These are phyloP conservation scores for Ailurus styani DNA, from an alignment of 2,113 vertebrate species.

Conservation along the genomic window DNA sequence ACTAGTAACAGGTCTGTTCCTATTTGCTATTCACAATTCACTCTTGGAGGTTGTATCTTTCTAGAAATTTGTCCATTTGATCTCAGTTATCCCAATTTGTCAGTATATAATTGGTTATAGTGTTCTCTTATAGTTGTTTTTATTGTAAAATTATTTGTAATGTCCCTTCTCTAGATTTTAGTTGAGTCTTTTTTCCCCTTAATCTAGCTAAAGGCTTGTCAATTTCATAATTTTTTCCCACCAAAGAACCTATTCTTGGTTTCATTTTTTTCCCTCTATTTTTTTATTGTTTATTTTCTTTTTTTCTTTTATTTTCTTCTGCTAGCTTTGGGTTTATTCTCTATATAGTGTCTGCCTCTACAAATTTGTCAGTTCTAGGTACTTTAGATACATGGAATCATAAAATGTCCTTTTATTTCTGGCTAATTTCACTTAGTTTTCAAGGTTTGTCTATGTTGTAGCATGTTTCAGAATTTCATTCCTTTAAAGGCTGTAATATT, in stretches of 20 bases:
- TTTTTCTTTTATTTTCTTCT: not conserved
- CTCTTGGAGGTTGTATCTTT: not conserved
- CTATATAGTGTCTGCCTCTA: too few relatives aligned
- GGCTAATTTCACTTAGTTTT: not conserved
- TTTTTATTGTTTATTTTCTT: not conserved
- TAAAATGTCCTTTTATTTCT: not conserved
- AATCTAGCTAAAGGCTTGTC: not conserved
- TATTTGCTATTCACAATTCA: not conserved
- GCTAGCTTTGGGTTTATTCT: not conserved
- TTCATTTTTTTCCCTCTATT: not conserved
- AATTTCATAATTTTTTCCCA: not conserved
- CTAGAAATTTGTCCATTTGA: not conserved
- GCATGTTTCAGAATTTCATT: not conserved
- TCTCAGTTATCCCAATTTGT: not conserved
- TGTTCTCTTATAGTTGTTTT: not conserved
- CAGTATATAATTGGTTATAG: not conserved
- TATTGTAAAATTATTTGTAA: not conserved
- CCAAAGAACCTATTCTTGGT: not conserved
- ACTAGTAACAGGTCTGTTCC: not conserved
- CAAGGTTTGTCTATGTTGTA: not conserved
- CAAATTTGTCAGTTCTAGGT: not conserved
- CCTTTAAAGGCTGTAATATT: not conserved
- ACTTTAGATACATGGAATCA: not conserved
- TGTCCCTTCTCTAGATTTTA: not conserved
- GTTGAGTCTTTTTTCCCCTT: not conserved